phyloP scores from a whole-genome alignment of 2,888 invertebrate species.

The Chloromyia formosa region DNA sequence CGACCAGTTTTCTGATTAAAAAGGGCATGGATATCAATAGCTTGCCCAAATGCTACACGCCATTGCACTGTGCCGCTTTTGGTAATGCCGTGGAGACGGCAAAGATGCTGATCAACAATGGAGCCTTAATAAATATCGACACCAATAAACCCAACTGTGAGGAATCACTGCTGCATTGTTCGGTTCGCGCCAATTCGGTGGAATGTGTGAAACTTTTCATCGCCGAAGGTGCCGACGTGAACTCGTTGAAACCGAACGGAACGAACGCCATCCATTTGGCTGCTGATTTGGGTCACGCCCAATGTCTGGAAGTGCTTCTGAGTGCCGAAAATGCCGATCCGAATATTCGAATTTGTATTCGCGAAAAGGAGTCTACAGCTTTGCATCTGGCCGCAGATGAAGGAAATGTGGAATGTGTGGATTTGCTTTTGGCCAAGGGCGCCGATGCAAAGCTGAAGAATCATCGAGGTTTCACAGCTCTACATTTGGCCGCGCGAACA shows the following conservation, averaged over 20 bases:
- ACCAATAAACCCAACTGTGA: constrained; percentile 74
- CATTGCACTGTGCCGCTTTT: constrained; percentile 90
- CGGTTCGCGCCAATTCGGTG: constrained; percentile 84
- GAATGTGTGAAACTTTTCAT: constrained; percentile 82
- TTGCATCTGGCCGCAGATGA: constrained; percentile 89
- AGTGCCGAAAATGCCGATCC: constrained; percentile 77
- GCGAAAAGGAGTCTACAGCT: constrained; percentile 80
- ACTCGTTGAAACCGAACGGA: constrained; percentile 78
- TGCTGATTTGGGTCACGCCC: constrained; percentile 80
- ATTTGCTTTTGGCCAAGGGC: constrained; percentile 75
- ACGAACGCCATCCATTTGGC: constrained; percentile 83
- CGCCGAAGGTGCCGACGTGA: constrained; percentile 77
- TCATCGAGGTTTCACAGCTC: constrained; percentile 82
- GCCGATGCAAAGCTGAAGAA: constrained; percentile 80
- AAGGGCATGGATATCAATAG: constrained; percentile 76
- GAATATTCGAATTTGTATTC: constrained; percentile 73
- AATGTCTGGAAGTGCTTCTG: constrained; percentile 77
- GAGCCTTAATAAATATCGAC: constrained; percentile 75
- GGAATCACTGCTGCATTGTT: constrained; percentile 83
- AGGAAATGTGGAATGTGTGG: constrained; percentile 83
- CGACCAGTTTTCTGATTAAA: constrained; percentile 74
- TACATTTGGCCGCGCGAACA: constrained; percentile 84
- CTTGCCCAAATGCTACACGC: constrained; percentile 77
- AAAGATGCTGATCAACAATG: constrained; percentile 77
- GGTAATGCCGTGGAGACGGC: constrained; percentile 85